Conservation (phyloP, 2,113 vertebrate genomes). For the Bettongia penicillata region DNA sequence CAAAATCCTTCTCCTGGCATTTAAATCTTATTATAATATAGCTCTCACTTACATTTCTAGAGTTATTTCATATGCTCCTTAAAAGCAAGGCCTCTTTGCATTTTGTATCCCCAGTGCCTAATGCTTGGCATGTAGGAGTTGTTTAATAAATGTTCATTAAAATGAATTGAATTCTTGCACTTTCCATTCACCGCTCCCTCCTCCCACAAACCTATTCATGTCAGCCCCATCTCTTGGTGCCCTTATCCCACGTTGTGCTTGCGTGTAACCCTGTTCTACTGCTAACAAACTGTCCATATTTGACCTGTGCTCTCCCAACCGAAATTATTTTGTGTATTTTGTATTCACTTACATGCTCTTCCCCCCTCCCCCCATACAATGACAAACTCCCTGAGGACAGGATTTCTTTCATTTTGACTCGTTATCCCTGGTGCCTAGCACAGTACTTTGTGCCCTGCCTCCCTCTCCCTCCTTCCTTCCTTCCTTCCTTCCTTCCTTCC, state of each 20-base stretch:
- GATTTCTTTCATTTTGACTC: not conserved
- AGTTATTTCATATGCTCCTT: not conserved
- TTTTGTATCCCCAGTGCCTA: not conserved
- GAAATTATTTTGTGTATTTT: not conserved
- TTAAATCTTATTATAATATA: constrained; percentile 19
- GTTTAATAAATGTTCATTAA: not conserved
- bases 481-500: too few relatives aligned
- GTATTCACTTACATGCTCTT: not conserved
- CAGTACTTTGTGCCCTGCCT: not conserved
- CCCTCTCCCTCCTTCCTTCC: too few relatives aligned
- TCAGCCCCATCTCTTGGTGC: not conserved
- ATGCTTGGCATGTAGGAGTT: not conserved
- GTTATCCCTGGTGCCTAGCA: not conserved
- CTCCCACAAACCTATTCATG: not conserved
- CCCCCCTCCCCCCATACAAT: not conserved
- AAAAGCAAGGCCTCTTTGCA: not conserved
- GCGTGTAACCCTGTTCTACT: not conserved
- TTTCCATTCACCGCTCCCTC: not conserved
- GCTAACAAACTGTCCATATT: not conserved
- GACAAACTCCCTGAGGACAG: not conserved
- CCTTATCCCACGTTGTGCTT: not conserved
- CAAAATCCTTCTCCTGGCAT: not conserved
- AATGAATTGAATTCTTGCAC: not conserved
- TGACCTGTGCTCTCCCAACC: not conserved
- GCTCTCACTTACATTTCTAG: not conserved